Percentiles rank a stretch among this genome's conserved stretches.
phyloP scores from a whole-genome alignment of 1,140 invertebrate species.

The Drosophila cardini region DNA sequence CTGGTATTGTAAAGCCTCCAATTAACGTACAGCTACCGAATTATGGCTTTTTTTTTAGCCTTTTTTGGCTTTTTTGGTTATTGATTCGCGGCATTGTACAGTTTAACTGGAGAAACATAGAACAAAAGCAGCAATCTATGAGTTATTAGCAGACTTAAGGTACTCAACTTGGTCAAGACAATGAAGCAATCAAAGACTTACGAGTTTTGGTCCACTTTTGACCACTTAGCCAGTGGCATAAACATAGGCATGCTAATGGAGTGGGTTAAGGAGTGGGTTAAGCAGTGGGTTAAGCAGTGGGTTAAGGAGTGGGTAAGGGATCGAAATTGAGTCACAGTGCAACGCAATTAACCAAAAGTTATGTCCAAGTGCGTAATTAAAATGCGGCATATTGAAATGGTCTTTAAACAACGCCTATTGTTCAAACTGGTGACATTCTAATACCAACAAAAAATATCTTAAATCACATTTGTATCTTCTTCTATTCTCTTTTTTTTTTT shows the following conservation, averaged over 20 bases:
- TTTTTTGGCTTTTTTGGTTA: slow-evolving; percentile 11
- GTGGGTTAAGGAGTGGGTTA: not conserved
- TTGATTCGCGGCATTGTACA: slow-evolving; percentile 51
- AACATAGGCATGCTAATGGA: slow-evolving; percentile 52
- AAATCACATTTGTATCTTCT: not conserved
- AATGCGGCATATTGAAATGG: slow-evolving; percentile 50
- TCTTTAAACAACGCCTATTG: slow-evolving; percentile 74
- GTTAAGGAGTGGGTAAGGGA: not conserved
- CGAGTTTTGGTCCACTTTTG: slow-evolving; percentile 32
- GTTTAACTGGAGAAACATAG: slow-evolving; percentile 29
- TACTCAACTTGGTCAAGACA: slow-evolving; percentile 36
- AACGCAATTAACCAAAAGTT: slow-evolving; percentile 73
- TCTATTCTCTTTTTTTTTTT: slow-evolving; percentile 1
- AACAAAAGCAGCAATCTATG: slow-evolving; percentile 26
- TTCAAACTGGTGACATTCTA: slow-evolving; percentile 44
- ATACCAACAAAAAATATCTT: not conserved
- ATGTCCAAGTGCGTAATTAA: slow-evolving; percentile 73
- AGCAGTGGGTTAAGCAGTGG: not conserved
- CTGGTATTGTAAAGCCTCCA: slow-evolving; percentile 74
- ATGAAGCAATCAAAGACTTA: slow-evolving; percentile 58
- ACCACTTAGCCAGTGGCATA: slow-evolving; percentile 68
- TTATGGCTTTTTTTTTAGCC: slow-evolving; percentile 54
- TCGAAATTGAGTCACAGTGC: slow-evolving; percentile 13
- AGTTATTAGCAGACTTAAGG: slow-evolving; percentile 40
- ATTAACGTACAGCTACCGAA: slow-evolving; percentile 78